Percentiles rank a stretch among this genome's conserved stretches.
These are phyloP conservation scores for Agelas oroides DNA, from an alignment of 37 sponge, comb jelly and placozoan genomes.

Conservation along the genomic window DNA sequence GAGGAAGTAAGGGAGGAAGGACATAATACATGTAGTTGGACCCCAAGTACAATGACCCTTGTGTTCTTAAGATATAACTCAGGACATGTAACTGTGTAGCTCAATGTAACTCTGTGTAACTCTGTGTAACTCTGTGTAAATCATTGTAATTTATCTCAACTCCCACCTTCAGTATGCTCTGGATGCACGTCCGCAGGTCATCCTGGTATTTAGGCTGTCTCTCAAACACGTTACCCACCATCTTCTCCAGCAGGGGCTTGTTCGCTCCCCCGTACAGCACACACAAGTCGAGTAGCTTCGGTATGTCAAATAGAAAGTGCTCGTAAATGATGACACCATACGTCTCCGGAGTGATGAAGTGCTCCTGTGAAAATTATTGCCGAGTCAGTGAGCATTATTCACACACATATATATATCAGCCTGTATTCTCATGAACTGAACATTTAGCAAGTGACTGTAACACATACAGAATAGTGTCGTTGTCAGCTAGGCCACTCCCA, in stretches of 20 bases:
- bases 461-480: too few species aligned
- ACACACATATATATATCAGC: neutral
- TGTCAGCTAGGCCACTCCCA: too few species aligned
- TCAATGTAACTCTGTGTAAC: too few species aligned
- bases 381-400: too few species aligned
- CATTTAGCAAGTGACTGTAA: too few species aligned
- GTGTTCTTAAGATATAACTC: too few species aligned
- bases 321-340: conserved; percentile 76
- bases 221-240: conserved; percentile 72
- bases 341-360: conserved; percentile 48
- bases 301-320: conserved; percentile 82
- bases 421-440: neutral
- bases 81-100: too few species aligned
- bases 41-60: too few species aligned
- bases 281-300: conserved; percentile 86
- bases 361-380: conserved; percentile 29
- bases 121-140: too few species aligned
- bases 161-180: conserved; percentile 14
- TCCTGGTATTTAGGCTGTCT: conserved; percentile 72
- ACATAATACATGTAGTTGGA: too few species aligned
- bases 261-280: conserved; percentile 74
- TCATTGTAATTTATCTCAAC: too few species aligned
- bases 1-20: neutral
- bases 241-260: conserved; percentile 63
- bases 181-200: conserved; percentile 28